Conservation (phyloP, 2,113 vertebrate species). For the Shinisaurus crocodilurus region DNA sequence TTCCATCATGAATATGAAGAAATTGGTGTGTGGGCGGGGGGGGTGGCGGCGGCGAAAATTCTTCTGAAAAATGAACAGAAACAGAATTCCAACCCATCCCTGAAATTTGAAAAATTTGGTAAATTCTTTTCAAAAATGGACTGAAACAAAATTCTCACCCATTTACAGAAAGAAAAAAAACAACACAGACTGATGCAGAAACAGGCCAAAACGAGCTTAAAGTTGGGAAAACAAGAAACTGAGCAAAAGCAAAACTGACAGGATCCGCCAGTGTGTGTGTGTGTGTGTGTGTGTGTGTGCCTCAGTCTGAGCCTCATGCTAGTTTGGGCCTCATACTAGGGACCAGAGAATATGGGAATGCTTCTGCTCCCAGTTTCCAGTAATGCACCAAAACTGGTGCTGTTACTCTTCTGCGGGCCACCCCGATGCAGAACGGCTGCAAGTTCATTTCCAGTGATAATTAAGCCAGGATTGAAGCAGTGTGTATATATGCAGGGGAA, state of each 20-base stretch:
- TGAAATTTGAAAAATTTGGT: neutral
- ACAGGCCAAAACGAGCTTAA: neutral
- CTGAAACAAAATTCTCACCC: too few relatives aligned
- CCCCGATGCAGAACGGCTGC: neutral
- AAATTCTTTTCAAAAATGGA: too few relatives aligned
- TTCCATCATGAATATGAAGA: too few relatives aligned
- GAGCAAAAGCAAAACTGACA: neutral
- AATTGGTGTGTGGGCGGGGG: too few relatives aligned
- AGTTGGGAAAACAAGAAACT: neutral
- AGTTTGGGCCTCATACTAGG: neutral
- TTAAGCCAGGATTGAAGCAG: neutral
- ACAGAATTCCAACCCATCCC: neutral
- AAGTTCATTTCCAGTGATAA: conserved; percentile 2
- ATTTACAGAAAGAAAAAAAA: too few relatives aligned
- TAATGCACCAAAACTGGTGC: neutral
- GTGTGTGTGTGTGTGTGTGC: neutral
- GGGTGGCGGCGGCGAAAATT: too few relatives aligned
- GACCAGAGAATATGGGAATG: neutral
- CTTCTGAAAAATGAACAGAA: too few relatives aligned
- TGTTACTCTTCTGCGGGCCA: neutral
- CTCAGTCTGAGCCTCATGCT: neutral
- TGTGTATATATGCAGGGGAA: neutral
- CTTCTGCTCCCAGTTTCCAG: neutral
- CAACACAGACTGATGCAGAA: neutral
- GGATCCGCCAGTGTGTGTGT: neutral